These are phyloP conservation scores for Stenotaenia linearis DNA, from an alignment of 2,888 invertebrate genomes.

Conservation along the genomic window DNA sequence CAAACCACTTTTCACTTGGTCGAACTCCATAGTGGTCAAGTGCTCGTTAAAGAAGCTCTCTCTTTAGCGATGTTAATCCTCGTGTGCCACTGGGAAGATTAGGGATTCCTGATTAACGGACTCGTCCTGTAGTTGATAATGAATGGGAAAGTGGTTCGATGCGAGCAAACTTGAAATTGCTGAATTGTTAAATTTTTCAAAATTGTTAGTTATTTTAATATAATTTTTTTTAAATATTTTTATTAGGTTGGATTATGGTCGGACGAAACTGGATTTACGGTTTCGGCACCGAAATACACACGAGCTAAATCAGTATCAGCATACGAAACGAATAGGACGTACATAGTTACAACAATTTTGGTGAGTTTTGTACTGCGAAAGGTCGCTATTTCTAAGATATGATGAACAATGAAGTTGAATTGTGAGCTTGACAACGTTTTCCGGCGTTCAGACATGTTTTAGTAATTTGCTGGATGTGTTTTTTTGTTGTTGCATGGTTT, in stretches of 20 bases:
- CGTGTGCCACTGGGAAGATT: background rate
- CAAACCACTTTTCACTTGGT: background rate
- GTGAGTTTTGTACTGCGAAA: no score
- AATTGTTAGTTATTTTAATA: background rate
- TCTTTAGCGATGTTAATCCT: background rate
- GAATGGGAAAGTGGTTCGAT: background rate
- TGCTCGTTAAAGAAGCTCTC: background rate
- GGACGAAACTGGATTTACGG: slow-evolving; percentile 68
- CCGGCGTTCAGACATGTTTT: background rate
- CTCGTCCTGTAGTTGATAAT: background rate
- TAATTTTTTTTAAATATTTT: background rate
- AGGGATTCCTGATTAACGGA: background rate
- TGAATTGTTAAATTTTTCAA: no score
- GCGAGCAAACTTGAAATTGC: background rate
- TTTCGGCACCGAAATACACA: slow-evolving; percentile 68
- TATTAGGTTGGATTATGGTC: slow-evolving; percentile 77
- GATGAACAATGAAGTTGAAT: background rate
- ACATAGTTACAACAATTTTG: slow-evolving; percentile 76
- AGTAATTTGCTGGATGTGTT: background rate
- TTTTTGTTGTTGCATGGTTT: background rate
- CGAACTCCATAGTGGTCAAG: background rate
- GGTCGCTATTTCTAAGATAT: no score
- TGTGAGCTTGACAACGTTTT: background rate
- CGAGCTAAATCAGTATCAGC: slow-evolving; percentile 62
- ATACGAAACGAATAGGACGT: slow-evolving; percentile 70